phyloP scores from a whole-genome alignment of 2,797 vertebrate genomes.

The Sparidentex hasta region DNA sequence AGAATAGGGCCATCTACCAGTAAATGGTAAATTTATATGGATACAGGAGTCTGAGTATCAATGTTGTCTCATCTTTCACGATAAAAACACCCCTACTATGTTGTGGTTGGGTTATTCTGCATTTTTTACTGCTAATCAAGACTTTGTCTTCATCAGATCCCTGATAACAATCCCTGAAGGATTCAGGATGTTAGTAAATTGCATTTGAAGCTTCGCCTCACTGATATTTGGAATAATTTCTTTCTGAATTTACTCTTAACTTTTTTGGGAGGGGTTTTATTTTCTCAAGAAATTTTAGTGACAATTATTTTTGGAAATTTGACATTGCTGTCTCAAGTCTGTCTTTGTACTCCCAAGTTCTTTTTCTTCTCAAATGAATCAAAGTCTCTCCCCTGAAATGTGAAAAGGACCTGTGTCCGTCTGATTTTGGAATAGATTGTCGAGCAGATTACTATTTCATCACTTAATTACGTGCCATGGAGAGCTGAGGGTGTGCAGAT shows the following conservation, averaged over 20 bases:
- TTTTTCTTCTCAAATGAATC: constrained; percentile 9
- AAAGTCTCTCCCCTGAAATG: not conserved
- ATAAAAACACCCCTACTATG: too few species aligned
- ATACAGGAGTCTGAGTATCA: too few species aligned
- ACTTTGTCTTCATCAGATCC: constrained; percentile 33
- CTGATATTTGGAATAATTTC: not conserved
- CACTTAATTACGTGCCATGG: constrained; percentile 29
- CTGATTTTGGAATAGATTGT: constrained; percentile 22
- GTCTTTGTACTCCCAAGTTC: not conserved
- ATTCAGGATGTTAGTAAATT: constrained; percentile 23
- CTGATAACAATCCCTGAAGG: constrained; percentile 5
- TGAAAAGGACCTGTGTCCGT: constrained; percentile 6
- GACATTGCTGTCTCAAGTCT: constrained; percentile 2
- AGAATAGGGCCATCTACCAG: too few species aligned
- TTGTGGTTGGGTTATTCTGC: constrained; percentile 52
- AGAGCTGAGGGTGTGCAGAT: constrained; percentile 32
- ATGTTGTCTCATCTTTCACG: too few species aligned
- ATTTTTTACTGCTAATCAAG: constrained; percentile 61
- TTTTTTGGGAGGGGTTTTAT: not conserved
- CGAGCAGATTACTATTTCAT: constrained; percentile 36
- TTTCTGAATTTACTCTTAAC: constrained; percentile 14
- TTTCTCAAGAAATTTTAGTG: constrained; percentile 1
- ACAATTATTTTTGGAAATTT: constrained; percentile 14
- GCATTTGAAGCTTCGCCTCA: not conserved
- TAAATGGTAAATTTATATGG: too few species aligned